Conservation (phyloP, 2,113 vertebrate species). For the Donacobius atricapilla region DNA sequence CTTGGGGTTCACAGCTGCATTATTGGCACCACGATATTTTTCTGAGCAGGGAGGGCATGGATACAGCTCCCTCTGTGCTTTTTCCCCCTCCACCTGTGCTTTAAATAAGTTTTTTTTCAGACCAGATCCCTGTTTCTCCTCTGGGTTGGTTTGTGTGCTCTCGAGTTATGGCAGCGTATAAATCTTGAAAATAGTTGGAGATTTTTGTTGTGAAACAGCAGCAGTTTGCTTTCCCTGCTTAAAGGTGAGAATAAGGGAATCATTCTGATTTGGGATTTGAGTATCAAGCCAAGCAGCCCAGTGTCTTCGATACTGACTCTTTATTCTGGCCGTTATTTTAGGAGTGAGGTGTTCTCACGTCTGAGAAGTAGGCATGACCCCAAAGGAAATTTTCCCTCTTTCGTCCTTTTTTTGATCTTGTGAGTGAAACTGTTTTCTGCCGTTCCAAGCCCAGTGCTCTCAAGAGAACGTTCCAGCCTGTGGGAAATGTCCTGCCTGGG, state of each 20-base stretch:
- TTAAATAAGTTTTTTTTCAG: not conserved
- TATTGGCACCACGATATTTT: not conserved
- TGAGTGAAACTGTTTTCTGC: not conserved
- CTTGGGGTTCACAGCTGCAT: not conserved
- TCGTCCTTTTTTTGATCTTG: not conserved
- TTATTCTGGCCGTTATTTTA: not conserved
- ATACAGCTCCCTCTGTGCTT: not conserved
- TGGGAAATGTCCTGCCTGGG: not conserved
- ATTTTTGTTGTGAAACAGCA: not conserved
- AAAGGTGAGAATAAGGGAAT: not conserved
- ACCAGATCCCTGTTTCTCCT: not conserved
- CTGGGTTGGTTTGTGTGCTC: not conserved
- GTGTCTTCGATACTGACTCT: not conserved
- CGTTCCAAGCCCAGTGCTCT: not conserved
- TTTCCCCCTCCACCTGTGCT: not conserved
- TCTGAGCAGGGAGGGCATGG: not conserved
- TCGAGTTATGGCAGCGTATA: fast-evolving
- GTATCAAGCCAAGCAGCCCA: not conserved
- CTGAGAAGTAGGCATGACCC: not conserved
- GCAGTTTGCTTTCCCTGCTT: not conserved
- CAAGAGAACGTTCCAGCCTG: not conserved
- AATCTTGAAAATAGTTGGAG: not conserved
- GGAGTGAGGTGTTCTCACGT: not conserved
- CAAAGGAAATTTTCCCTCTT: not conserved
- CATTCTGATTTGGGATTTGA: not conserved